Evolutionary conservation across 2,113 vertebrate genomes (phyloP).

Genomic region (Malurus cyaneus): DNA sequence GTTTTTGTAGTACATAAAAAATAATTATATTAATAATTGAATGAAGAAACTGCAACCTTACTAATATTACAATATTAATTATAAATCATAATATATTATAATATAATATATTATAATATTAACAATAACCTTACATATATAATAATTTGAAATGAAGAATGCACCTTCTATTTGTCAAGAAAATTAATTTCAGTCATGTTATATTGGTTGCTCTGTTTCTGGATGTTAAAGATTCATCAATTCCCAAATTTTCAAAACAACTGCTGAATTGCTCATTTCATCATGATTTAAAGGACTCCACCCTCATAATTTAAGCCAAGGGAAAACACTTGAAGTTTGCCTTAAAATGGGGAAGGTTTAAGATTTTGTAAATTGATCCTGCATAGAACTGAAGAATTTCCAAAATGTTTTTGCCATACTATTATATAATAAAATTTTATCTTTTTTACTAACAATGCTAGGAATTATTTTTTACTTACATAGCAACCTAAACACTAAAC

Average conservation of each 20-base stretch:
- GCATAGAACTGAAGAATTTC: not conserved
- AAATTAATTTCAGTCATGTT: not conserved
- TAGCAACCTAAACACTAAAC: not conserved
- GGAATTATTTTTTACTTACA: not conserved
- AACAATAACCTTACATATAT: too few species aligned
- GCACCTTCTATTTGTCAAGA: too few species aligned
- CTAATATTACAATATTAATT: too few species aligned
- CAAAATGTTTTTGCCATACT: not conserved
- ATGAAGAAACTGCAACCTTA: not conserved
- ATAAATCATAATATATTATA: too few species aligned
- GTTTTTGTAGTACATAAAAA: not conserved
- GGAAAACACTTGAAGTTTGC: slow-evolving; percentile 7
- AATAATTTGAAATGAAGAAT: too few species aligned
- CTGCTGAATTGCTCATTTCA: not conserved
- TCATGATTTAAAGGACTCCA: not conserved
- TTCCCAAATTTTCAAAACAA: slow-evolving; percentile 14
- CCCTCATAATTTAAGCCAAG: slow-evolving; percentile 30
- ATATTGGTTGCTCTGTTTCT: slow-evolving; percentile 4
- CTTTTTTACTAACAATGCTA: not conserved
- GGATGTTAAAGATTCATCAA: not conserved
- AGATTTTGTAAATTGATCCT: not conserved
- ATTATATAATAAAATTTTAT: not conserved
- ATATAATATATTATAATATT: too few species aligned
- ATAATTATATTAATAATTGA: not conserved
- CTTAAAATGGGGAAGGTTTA: not conserved